Evolutionary conservation across 2,113 vertebrate genomes (phyloP).

Genomic region (Acanthochromis polyacanthus): DNA sequence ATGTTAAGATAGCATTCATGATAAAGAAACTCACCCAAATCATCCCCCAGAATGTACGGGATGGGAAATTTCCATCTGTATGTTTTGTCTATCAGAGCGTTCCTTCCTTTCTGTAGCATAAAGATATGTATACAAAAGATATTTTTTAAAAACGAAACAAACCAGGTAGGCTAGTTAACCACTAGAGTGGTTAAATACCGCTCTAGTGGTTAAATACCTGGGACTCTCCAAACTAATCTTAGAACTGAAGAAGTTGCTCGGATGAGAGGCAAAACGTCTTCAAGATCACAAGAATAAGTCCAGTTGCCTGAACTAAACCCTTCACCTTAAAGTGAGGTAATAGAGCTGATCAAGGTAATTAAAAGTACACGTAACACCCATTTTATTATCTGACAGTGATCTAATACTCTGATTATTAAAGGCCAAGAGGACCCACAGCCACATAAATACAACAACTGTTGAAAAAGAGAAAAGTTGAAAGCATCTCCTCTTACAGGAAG

Average conservation of each 20-base stretch:
- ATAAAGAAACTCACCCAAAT: constrained; percentile 84
- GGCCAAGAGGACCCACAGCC: not conserved
- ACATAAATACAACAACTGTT: not conserved
- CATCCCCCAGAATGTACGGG: constrained; percentile 92
- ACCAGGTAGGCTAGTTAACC: too few relatives aligned
- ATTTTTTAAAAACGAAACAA: not conserved
- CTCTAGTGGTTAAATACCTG: too few relatives aligned
- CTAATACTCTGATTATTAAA: not conserved
- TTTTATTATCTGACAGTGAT: not conserved
- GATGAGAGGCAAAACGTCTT: too few relatives aligned
- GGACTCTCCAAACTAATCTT: too few relatives aligned
- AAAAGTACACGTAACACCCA: not conserved
- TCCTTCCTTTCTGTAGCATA: constrained; percentile 78
- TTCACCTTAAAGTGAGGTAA: too few relatives aligned
- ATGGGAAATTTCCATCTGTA: constrained; percentile 91
- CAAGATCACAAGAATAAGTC: too few relatives aligned
- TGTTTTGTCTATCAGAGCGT: constrained; percentile 82
- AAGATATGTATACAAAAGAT: constrained; percentile 14
- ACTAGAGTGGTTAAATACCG: too few relatives aligned
- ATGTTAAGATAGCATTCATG: not conserved
- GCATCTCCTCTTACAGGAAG: constrained; percentile 73
- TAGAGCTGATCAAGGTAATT: not conserved
- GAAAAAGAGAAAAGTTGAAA: too few relatives aligned
- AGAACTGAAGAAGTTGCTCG: too few relatives aligned
- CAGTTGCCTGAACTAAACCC: too few relatives aligned